phyloP scores from a whole-genome alignment of 2,888 invertebrate species.

The Nymphalis urticae region DNA sequence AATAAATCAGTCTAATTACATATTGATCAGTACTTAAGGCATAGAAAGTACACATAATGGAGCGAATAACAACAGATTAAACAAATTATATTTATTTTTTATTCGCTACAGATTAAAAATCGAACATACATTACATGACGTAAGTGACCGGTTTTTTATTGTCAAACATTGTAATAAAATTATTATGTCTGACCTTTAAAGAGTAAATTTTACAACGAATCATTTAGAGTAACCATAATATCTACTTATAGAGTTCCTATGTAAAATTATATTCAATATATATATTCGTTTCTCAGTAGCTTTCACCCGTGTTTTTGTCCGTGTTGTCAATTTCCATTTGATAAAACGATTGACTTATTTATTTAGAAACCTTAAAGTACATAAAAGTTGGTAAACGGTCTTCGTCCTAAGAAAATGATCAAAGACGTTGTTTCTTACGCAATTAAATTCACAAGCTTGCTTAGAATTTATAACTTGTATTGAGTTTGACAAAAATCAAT shows the following conservation, averaged over 20 bases:
- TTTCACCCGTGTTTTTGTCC: no score
- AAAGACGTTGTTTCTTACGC: no score
- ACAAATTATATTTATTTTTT: conserved; percentile 3
- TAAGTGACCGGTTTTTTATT: conserved; percentile 9
- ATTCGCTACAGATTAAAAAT: background rate
- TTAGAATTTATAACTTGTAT: no score
- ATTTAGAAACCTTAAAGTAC: no score
- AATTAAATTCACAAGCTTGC: no score
- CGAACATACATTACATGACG: background rate
- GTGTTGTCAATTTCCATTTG: no score
- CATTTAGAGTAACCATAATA: conserved; percentile 20
- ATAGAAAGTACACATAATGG: conserved; percentile 21
- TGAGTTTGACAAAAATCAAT: no score
- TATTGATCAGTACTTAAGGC: conserved; percentile 23
- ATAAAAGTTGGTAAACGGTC: no score
- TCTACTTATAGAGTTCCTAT: background rate
- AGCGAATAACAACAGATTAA: background rate
- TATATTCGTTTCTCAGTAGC: no score
- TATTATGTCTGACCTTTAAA: conserved; percentile 31
- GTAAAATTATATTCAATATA: background rate
- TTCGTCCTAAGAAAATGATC: no score
- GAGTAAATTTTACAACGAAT: conserved; percentile 23
- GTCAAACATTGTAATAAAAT: conserved; percentile 18
- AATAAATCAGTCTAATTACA: conserved; percentile 35
- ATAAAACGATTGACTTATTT: no score